A percentile compares a stretch with the other conserved stretches of the same genome.
Evolutionary conservation across 2,888 invertebrate genomes (phyloP).

Genomic region (Molorchus minor): DNA sequence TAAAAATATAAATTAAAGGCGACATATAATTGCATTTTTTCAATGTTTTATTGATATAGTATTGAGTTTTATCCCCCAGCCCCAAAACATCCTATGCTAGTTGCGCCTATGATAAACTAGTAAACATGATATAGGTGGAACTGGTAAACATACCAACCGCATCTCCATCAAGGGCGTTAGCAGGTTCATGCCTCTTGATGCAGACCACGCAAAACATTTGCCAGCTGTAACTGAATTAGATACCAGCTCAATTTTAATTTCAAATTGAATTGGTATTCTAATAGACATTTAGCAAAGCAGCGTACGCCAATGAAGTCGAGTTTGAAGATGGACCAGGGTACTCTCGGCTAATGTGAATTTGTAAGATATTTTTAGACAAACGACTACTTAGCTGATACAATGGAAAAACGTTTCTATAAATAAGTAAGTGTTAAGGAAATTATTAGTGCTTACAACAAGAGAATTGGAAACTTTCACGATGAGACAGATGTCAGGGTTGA

Average conservation of each 20-base stretch:
- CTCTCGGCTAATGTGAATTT: constrained; percentile 37
- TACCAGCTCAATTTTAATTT: background rate
- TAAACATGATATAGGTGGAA: background rate
- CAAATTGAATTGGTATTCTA: background rate
- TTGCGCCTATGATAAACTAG: no score
- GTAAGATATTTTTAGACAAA: constrained; percentile 37
- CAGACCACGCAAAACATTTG: no score
- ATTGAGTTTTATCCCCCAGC: no score
- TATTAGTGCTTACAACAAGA: no score
- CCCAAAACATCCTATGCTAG: no score
- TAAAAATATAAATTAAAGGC: no score
- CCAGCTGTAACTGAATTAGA: background rate
- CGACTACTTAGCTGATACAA: constrained; percentile 37
- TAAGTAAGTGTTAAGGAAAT: constrained; percentile 34
- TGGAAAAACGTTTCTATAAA: constrained; percentile 37
- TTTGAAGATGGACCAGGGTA: constrained; percentile 19
- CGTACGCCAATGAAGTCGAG: constrained; percentile 8
- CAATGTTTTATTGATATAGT: no score
- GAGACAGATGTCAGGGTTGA: no score
- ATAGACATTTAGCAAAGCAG: background rate
- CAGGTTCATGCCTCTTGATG: no score
- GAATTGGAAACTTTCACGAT: no score
- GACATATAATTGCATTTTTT: no score
- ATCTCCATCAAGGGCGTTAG: no score
- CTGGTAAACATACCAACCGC: background rate